Evolutionary conservation across 2,113 vertebrate species (phyloP).

Genomic region (Bubalus kerabau): DNA sequence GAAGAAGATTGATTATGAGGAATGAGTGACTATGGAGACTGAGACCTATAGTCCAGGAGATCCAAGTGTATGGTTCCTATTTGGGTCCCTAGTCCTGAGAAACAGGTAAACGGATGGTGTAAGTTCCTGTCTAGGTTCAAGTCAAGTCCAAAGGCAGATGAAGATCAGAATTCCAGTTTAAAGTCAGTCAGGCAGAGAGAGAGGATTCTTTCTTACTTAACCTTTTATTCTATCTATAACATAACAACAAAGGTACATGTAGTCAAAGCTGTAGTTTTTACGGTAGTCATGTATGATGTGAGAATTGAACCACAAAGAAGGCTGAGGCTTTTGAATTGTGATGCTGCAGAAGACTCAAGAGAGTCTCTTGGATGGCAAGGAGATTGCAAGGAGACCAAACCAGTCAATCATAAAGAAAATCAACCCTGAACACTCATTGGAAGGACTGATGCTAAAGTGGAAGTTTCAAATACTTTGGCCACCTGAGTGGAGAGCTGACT

Average conservation of each 20-base stretch:
- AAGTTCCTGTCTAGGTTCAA: neutral
- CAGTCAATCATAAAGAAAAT: neutral
- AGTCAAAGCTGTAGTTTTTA: neutral
- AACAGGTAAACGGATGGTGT: neutral
- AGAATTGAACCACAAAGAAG: neutral
- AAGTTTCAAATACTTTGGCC: neutral
- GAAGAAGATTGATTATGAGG: neutral
- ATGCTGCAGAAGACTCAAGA: neutral
- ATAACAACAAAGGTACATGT: neutral
- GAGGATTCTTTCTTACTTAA: neutral
- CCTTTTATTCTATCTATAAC: neutral
- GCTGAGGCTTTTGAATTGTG: neutral
- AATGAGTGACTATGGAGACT: neutral
- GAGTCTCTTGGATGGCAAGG: neutral
- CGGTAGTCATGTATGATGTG: neutral
- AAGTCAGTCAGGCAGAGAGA: neutral
- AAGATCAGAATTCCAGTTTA: neutral
- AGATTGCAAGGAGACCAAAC: neutral
- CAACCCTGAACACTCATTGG: neutral
- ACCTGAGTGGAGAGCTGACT: neutral
- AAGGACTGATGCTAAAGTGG: neutral
- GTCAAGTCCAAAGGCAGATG: neutral
- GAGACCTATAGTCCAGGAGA: neutral
- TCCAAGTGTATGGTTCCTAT: neutral
- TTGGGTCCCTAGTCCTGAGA: neutral